Evolutionary conservation across 2,113 vertebrate species (phyloP), one percentile per base, ranked within the genome.

Genomic region (Oncorhynchus tshawytscha): DNA sequence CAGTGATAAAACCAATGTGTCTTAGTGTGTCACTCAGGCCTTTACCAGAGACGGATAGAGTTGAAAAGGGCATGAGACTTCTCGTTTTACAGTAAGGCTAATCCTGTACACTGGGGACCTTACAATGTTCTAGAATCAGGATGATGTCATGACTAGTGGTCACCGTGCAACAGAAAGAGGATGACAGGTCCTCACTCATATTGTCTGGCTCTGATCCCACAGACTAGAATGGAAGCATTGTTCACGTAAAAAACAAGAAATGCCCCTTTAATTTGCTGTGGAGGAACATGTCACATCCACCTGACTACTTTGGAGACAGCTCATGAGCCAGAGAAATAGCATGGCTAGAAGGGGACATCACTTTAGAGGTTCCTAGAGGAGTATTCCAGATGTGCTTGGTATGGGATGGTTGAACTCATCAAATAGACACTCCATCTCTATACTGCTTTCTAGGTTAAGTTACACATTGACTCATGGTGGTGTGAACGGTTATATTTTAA

Each of bases 151-250:
- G 54, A 22, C 7, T 22, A 3, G 59, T 62, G 15, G 59, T 62
- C 11, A 60, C 31, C 29, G 45, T 22, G 51, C 67, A 75, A 27
- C 24, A 24, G 7, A 34, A 31, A 34, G 31, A 34, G 31, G 5
- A 34, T 34, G 0, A 34, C 31, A 6, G 5, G 31, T 34, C 25
- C 62, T 74, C 70, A 65, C 75, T 71, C 62, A 60, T 1, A 13
- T 54, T 13, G 12, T 13, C 51, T 60, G 57, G 31, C 39, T 75
- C 48, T 64, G 70, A 68, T n/a, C 39, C 39, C 39, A 45, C 39
- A 18, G 22, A 54, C 22, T 54, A 86, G 72, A 86, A 86, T 81
- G 75, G 67, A 66, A 60, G 27, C 75, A 79, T 84, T 86, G 79
- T 86, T 83, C 22, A 5, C 5, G 66, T 34, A 34, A 66, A 67